Evolutionary conservation across 1,140 invertebrate species (phyloP).

Genomic region (Calosoma granatense): DNA sequence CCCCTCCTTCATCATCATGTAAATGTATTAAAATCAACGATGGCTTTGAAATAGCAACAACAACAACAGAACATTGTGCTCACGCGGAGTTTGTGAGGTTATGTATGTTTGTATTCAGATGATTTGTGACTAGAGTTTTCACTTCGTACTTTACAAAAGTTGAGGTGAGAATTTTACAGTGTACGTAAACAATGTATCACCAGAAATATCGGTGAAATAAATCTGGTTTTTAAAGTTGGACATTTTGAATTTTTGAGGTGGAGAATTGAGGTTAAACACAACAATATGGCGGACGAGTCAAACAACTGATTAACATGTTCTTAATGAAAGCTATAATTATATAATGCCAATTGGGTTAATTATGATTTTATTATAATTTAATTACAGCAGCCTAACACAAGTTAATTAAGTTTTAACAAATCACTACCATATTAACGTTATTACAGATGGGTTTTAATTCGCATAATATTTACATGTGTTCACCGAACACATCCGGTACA

Average conservation of each 20-base stretch:
- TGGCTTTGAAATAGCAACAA: not conserved
- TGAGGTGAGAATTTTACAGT: too few relatives aligned
- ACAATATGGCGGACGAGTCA: not conserved
- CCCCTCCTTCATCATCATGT: not conserved
- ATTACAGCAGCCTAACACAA: too few relatives aligned
- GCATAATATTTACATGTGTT: too few relatives aligned
- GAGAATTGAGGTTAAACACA: not conserved
- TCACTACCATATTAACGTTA: too few relatives aligned
- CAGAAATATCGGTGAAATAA: not conserved
- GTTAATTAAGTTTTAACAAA: too few relatives aligned
- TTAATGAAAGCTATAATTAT: too few relatives aligned
- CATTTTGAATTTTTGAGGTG: not conserved
- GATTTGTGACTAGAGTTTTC: slow-evolving; percentile 28
- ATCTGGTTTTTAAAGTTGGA: not conserved
- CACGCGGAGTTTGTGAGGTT: slow-evolving; percentile 21
- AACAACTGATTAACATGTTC: not conserved
- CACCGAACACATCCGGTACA: too few relatives aligned
- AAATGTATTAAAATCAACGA: slow-evolving; percentile 1
- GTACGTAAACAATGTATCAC: too few relatives aligned
- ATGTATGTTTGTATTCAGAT: slow-evolving; percentile 22
- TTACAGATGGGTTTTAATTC: too few relatives aligned
- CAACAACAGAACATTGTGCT: not conserved
- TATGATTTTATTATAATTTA: too few relatives aligned
- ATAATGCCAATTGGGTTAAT: too few relatives aligned
- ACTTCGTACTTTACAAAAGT: slow-evolving; percentile 14